phyloP scores from a whole-genome alignment of 2,797 vertebrate species.

The Xiphophorus birchmanni region DNA sequence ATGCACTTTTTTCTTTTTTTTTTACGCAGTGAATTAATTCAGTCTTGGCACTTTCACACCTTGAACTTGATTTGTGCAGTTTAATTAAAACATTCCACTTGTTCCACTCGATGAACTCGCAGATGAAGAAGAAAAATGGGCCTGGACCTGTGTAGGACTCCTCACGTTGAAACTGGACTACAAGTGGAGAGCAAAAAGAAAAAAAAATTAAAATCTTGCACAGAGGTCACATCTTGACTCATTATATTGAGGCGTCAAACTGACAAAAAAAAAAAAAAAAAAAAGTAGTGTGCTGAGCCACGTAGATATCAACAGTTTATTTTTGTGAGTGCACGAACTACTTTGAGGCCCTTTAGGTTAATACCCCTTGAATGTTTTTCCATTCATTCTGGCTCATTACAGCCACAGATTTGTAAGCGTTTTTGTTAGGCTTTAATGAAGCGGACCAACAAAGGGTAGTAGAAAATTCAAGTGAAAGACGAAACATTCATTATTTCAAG shows the following conservation, averaged over 20 bases:
- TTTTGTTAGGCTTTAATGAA: neutral
- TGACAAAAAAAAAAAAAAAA: no score
- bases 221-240: neutral
- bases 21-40: neutral
- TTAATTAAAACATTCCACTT: neutral
- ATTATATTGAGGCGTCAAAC: neutral
- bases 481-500: neutral
- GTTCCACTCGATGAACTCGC: neutral
- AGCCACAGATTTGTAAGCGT: neutral
- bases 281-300: neutral
- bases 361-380: neutral
- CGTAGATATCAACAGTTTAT: neutral
- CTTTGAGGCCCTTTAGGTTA: no score
- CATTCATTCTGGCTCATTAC: neutral
- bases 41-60: conserved; percentile 3
- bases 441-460: neutral
- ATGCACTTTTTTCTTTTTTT: neutral
- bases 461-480: neutral
- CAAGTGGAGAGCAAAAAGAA: neutral
- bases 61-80: conserved; percentile 9
- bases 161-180: neutral
- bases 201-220: neutral
- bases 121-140: neutral
- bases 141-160: neutral
- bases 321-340: no score